phyloP scores from a whole-genome alignment of 2,113 vertebrate genomes.

The Hymenochirus boettgeri region DNA sequence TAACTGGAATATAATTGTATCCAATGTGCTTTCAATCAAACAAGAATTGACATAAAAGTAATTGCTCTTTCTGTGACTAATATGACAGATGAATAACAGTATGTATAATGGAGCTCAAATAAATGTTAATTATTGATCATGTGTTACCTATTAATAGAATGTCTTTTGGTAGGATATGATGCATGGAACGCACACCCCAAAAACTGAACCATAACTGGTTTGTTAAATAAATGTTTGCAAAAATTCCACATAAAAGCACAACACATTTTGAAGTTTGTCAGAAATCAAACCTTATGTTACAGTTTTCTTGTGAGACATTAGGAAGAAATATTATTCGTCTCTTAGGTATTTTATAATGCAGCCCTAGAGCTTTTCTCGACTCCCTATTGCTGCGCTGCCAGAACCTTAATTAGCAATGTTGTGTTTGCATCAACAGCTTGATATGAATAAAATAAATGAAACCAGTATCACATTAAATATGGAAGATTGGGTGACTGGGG shows the following conservation, averaged over 20 bases:
- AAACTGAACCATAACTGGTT: not conserved
- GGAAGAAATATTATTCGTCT: constrained; percentile 10
- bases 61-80: no score
- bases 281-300: constrained; percentile 4
- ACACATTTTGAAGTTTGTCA: not conserved
- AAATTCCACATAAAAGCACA: constrained; percentile 5
- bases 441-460: constrained; percentile 12
- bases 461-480: constrained; percentile 1
- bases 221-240: constrained; percentile 12
- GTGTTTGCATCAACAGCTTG: constrained; percentile 13
- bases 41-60: no score
- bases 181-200: not conserved
- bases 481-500: not conserved
- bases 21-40: no score
- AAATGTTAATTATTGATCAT: no score
- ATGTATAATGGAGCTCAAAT: no score
- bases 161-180: not conserved
- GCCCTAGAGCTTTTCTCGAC: not conserved
- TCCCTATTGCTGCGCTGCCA: constrained; percentile 14
- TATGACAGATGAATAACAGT: no score
- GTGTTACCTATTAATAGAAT: no score
- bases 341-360: not conserved
- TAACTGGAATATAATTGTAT: no score
- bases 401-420: constrained; percentile 10
- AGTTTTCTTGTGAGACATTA: constrained; percentile 20